Conservation (phyloP, 2,113 vertebrate genomes). For the Melanotaenia duboulayi region DNA sequence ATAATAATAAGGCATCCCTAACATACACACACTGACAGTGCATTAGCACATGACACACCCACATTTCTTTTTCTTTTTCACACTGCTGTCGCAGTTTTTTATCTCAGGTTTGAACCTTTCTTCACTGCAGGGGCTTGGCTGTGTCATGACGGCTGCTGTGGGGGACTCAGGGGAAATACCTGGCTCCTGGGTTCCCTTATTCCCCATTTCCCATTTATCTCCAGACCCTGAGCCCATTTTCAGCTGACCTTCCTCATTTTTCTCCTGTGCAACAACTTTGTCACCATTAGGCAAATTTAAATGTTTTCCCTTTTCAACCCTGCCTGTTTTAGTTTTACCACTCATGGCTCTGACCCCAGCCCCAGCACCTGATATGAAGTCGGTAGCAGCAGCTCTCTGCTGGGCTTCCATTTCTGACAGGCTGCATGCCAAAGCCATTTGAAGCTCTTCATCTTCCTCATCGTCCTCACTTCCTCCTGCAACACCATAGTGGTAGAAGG, state of each 20-base stretch:
- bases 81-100: slow-evolving; percentile 30
- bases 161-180: slow-evolving; percentile 37
- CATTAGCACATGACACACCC: slow-evolving; percentile 75
- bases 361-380: slow-evolving; percentile 83
- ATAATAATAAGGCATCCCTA: slow-evolving; percentile 33
- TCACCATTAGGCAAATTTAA: background rate
- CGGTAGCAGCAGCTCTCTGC: slow-evolving; percentile 85
- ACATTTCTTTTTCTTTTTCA: slow-evolving; percentile 78
- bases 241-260: slow-evolving; percentile 5
- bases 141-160: slow-evolving; percentile 26
- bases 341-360: slow-evolving; percentile 39
- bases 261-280: slow-evolving; percentile 13
- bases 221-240: slow-evolving; percentile 22
- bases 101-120: slow-evolving; percentile 37
- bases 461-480: slow-evolving; percentile 71
- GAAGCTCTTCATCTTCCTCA: slow-evolving; percentile 93
- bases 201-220: background rate
- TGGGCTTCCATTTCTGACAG: slow-evolving; percentile 95
- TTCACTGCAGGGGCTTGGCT: slow-evolving; percentile 34
- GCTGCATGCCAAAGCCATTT: slow-evolving; percentile 97
- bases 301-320: slow-evolving; percentile 20
- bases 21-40: slow-evolving; percentile 26
- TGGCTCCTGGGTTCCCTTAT: slow-evolving; percentile 13
- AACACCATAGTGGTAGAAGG: slow-evolving; percentile 79
- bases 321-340: slow-evolving; percentile 19